Evolutionary conservation across 1,140 invertebrate species (phyloP).

Genomic region (Adoxophyes honmai): DNA sequence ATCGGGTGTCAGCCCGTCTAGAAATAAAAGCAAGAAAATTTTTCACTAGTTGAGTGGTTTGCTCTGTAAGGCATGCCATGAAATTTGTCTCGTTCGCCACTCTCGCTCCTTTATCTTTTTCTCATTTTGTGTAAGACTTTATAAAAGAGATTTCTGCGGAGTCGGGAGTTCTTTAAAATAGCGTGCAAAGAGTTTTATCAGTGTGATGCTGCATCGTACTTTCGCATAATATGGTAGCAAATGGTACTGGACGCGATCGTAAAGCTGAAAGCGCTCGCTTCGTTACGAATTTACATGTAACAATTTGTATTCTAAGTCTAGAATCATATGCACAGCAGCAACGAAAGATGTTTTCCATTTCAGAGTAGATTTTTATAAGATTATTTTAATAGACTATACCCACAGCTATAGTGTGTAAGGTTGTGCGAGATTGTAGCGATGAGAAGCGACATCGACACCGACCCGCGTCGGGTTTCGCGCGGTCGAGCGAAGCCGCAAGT

Average conservation of each 20-base stretch:
- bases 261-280: no score
- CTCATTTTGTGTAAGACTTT: conserved; percentile 19
- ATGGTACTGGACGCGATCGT: no score
- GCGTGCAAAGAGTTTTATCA: not conserved
- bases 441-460: conserved; percentile 54
- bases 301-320: no score
- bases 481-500: conserved; percentile 54
- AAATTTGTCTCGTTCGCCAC: conserved; percentile 56
- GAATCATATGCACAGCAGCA: no score
- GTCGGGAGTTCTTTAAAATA: conserved; percentile 6
- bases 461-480: conserved; percentile 51
- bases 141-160: not conserved
- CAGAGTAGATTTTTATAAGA: not conserved
- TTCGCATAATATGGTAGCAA: no score
- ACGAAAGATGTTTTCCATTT: no score
- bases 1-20: conserved; percentile 66
- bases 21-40: conserved; percentile 70
- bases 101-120: conserved; percentile 26
- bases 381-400: not conserved
- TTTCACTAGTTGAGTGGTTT: conserved; percentile 68
- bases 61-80: conserved; percentile 53
- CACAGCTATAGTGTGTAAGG: not conserved
- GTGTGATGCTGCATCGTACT: not conserved
- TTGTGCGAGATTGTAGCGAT: conserved; percentile 27
- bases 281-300: no score